A percentile compares a stretch with the other conserved stretches of the same genome.
Evolutionary conservation across 2,888 invertebrate species (phyloP).

Genomic region (Arge pagana): DNA sequence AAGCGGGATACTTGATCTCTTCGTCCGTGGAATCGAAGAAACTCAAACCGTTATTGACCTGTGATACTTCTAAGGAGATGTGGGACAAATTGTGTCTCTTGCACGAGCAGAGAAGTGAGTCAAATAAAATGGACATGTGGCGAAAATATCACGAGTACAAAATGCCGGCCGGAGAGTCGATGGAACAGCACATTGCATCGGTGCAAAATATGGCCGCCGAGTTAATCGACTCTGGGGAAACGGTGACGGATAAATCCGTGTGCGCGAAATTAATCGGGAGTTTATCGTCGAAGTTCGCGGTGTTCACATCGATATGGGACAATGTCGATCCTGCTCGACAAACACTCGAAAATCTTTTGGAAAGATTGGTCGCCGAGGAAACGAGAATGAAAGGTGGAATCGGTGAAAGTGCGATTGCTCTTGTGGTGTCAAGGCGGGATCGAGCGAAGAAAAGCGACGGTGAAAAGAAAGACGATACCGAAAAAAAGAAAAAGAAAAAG

Average conservation of each 20-base stretch:
- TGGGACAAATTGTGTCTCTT: conserved; percentile 22
- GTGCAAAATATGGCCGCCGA: conserved; percentile 25
- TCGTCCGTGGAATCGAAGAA: conserved; percentile 14
- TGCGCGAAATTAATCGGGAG: conserved; percentile 24
- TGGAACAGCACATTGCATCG: conserved; percentile 24
- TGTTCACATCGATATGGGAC: conserved; percentile 16
- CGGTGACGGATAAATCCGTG: conserved; percentile 17
- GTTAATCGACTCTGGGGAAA: conserved; percentile 17
- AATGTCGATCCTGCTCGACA: conserved; percentile 3
- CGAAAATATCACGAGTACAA: conserved; percentile 24
- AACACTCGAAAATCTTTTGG: conserved; percentile 15
- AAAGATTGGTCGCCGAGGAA: conserved; percentile 20
- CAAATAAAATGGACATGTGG: conserved; percentile 23
- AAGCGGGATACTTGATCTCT: conserved; percentile 18
- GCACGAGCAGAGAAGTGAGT: conserved; percentile 21
- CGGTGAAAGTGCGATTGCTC: not conserved
- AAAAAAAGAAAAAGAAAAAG: conserved; percentile 1
- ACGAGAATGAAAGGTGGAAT: not conserved
- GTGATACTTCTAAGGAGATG: conserved; percentile 21
- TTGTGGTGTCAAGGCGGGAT: conserved; percentile 1
- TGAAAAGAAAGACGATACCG: no score
- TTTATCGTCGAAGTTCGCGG: conserved; percentile 20
- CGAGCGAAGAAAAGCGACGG: not conserved
- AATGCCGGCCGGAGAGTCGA: conserved; percentile 24
- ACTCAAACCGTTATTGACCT: conserved; percentile 10